A percentile compares a stretch with the other conserved stretches of the same genome.
These are phyloP conservation scores for Nephrotoma appendiculata DNA, from an alignment of 2,888 invertebrate species.

Conservation along the genomic window DNA sequence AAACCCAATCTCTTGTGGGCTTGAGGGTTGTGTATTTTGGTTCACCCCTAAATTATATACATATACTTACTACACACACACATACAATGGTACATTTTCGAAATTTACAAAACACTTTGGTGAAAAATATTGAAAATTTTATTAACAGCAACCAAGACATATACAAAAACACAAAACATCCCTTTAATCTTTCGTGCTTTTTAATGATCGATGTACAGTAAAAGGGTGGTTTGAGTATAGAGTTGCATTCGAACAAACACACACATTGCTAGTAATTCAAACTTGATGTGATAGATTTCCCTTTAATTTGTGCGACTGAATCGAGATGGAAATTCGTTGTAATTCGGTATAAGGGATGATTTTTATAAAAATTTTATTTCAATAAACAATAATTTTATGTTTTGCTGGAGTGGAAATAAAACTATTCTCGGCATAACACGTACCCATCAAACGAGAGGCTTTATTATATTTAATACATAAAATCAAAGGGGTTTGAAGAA, in stretches of 20 bases:
- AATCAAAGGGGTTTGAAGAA: not conserved
- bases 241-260: not conserved
- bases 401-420: not conserved
- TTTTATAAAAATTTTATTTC: not conserved
- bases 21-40: constrained; percentile 8
- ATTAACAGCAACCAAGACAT: not conserved
- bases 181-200: not conserved
- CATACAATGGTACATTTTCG: not conserved
- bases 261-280: not conserved
- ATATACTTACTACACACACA: not conserved
- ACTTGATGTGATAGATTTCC: not conserved
- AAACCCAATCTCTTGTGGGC: constrained; percentile 3
- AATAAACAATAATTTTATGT: not conserved
- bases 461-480: not conserved
- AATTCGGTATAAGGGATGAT: not conserved
- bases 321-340: not conserved
- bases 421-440: not conserved
- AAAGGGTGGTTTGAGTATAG: not conserved
- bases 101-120: not conserved
- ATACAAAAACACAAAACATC: not conserved
- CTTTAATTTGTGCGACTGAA: not conserved
- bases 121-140: not conserved
- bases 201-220: not conserved
- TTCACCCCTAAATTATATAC: constrained; percentile 7
- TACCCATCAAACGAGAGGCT: not conserved